These are phyloP conservation scores for Lutjanus argentimaculatus DNA, from an alignment of 2,797 vertebrate genomes.

Conservation along the genomic window DNA sequence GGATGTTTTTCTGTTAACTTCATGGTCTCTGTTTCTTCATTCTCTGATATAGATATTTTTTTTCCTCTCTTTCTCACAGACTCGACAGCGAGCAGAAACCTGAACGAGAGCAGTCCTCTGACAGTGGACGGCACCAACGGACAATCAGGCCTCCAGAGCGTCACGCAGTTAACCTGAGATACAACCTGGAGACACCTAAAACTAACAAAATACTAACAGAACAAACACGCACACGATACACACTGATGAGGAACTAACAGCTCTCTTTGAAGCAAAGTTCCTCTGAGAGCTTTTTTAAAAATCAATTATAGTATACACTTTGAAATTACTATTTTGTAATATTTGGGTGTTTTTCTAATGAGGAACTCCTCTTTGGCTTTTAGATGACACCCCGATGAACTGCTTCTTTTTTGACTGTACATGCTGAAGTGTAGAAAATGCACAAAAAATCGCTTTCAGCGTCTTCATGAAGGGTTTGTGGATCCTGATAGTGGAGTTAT, in stretches of 20 bases:
- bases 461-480: slow-evolving; percentile 7
- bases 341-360: neutral
- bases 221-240: slow-evolving; percentile 25
- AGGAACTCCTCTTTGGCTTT: neutral
- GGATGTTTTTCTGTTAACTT: too few relatives aligned
- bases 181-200: neutral
- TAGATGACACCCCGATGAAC: slow-evolving; percentile 5
- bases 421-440: neutral
- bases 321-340: neutral
- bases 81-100: slow-evolving; percentile 6
- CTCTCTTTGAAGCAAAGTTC: neutral
- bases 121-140: slow-evolving; percentile 22
- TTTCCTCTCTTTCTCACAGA: slow-evolving; percentile 34
- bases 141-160: neutral
- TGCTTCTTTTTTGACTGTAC: neutral
- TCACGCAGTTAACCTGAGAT: slow-evolving; percentile 26
- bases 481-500: neutral
- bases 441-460: neutral
- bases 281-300: neutral
- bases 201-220: slow-evolving; percentile 38
- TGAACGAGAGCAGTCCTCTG: slow-evolving; percentile 41
- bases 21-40: neutral
- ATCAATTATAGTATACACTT: neutral
- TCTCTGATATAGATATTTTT: neutral
- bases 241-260: slow-evolving; percentile 19